Conservation (phyloP, 2,113 vertebrate genomes). For the Brachirus orientalis region DNA sequence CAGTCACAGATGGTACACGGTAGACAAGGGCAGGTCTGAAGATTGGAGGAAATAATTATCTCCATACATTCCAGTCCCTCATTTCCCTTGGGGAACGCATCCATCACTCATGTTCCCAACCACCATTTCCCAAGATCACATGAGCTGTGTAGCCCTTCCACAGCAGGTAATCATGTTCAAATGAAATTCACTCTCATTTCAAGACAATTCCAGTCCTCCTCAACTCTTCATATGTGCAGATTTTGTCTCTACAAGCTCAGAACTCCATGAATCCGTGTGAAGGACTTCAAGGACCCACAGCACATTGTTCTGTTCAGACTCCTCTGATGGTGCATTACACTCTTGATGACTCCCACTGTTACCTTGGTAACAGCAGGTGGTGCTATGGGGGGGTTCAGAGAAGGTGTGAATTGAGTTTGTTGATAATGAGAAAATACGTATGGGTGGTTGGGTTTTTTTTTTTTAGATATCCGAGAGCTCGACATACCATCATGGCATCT, state of each 20-base stretch:
- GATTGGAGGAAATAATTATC: constrained; percentile 76
- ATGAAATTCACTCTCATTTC: constrained; percentile 23
- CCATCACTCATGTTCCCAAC: constrained; percentile 42
- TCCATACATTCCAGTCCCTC: constrained; percentile 64
- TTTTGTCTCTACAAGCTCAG: constrained; percentile 4
- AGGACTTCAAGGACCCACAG: constrained; percentile 41
- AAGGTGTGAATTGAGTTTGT: constrained; percentile 68
- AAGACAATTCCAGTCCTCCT: constrained; percentile 8
- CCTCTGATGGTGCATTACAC: constrained; percentile 32
- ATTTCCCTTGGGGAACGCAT: constrained; percentile 56
- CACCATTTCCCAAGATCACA: constrained; percentile 38
- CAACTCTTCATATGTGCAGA: constrained; percentile 13
- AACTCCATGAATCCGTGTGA: constrained; percentile 2
- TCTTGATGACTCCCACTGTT: constrained; percentile 50
- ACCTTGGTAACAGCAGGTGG: constrained; percentile 77
- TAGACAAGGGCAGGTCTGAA: constrained; percentile 51
- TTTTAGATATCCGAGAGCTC: constrained; percentile 24
- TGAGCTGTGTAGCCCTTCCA: background rate
- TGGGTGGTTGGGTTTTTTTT: constrained; percentile 22
- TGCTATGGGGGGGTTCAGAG: constrained; percentile 56
- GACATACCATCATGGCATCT: constrained; percentile 18
- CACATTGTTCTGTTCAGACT: constrained; percentile 26
- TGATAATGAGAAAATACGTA: constrained; percentile 55
- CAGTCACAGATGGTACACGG: constrained; percentile 51
- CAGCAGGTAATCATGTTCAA: constrained; percentile 1